Base-by-base conservation (phyloP, 2,113 vertebrate genomes). In the Limnothrissa miodon region DNA sequence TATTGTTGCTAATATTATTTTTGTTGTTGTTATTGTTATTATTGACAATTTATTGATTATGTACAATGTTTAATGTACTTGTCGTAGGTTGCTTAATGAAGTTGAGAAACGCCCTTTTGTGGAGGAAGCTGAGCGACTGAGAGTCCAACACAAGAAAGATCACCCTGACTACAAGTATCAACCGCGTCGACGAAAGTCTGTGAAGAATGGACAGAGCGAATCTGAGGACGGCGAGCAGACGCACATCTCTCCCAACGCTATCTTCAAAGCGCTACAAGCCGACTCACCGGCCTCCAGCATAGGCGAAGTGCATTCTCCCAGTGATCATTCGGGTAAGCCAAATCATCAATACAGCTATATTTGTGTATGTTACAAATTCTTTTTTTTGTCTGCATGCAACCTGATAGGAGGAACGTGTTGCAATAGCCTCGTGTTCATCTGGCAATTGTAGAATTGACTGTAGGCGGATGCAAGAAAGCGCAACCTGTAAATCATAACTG, bases 141-240 rank as follows among this genome's bases (percentile, higher is more conserved):
- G 98, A 59, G 96, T 99, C 85, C 98, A 99, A 92, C 98, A 99
- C 94, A 99, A 98, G 94, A 98, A 99, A 86, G 98, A 99, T 90
- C 98, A 99, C 83, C 98, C 98, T 0, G 97, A 99, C 91, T 99
- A 99, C 94, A 99, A 99, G 85, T 99, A 99, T 93, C 98, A 98
- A 93, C 98, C 98, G 0, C 90, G 98, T 83, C 92, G 98, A 79
- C 94, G 98, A 78, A 99, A 99, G 95, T 98, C 97, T 0, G 97
- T 98, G 85, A 99, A 99, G 93, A 98, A 96, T 74, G 97, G 97
- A 0, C 97, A 97, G 91, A 90, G 93, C 5, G 98, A 99, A 90
- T 88, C 94, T 3, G 98, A 99, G 90, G 97, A 98, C 59, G 95
- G 80, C 93, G 0, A 98, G 87, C 96, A 96, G 85, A 98, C 97